Base-by-base conservation (phyloP, 2,113 vertebrate genomes). In the Lipophrys pholis region DNA sequence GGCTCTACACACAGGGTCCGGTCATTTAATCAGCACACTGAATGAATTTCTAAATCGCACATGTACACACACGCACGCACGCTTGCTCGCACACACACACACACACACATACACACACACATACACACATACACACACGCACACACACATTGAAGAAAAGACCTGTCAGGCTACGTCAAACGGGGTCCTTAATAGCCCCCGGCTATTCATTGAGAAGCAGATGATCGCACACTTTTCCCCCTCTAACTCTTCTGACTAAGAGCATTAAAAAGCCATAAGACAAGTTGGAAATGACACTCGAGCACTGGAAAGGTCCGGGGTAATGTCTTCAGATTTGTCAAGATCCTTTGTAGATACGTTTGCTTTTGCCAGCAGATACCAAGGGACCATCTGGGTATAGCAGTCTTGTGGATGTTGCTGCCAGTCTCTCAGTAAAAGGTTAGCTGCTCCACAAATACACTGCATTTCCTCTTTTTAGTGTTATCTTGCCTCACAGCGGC, bases 101-200 rank as follows among this genome's bases (percentile, higher is more conserved):
- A 39, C 54, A 39, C 36, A 39, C 36, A 43, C 15, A 74, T 35
- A 73, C 7, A 42, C 45, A 55, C 54, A 64, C 42, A 68, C 68
- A 72, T 15, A 53, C 65, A 69, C 64, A 68, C 17, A 46, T 15
- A 74, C 54, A 65, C 70, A 72, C 40, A 59, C 75, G 55, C 64
- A 66, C 55, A 54, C 56, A 68, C 49, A 60, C 39, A 3, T 7
- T 59, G 62, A 83, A 87, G 87, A 90, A 88, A 83, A 69, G 87
- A 86, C 77, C 77, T 87, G 85, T 85, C 86, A 88, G 78, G 39
- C 49, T 38, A 56, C 56, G 64, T 89, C 83, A 87, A 83, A 73
- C 73, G 78, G 73, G 82, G 78, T 51, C 69, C 78, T 85, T 72
- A 65, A 76, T 87, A 81, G 82, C 85, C 77, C 35, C 48, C 8